These are phyloP conservation scores for Mirza zaza DNA, from an alignment of 2,113 vertebrate genomes.

Conservation along the genomic window DNA sequence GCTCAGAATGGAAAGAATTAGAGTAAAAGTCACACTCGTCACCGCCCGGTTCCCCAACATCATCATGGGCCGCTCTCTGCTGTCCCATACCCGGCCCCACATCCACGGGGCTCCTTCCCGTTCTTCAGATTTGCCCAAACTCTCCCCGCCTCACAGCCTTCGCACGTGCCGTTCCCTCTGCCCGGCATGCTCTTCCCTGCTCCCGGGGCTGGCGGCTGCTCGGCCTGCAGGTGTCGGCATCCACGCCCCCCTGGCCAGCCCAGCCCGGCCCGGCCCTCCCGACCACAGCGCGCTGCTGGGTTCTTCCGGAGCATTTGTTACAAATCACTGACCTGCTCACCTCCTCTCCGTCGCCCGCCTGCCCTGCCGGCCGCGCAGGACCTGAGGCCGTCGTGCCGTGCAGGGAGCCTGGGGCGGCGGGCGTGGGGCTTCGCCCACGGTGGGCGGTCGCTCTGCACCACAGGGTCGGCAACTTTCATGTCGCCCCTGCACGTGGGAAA, in stretches of 20 bases:
- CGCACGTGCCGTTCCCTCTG: background rate
- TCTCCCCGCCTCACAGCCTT: background rate
- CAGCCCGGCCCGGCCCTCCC: fast-evolving
- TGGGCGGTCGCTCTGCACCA: background rate
- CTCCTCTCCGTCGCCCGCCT: background rate
- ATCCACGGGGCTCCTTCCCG: background rate
- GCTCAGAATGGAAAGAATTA: background rate
- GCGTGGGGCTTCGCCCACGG: fast-evolving
- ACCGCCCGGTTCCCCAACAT: fast-evolving
- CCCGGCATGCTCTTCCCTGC: background rate
- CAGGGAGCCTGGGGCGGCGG: fast-evolving
- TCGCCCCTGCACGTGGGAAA: fast-evolving
- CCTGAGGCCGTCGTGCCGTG: fast-evolving
- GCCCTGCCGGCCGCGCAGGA: background rate
- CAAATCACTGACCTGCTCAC: background rate
- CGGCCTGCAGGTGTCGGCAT: background rate
- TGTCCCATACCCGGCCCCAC: background rate
- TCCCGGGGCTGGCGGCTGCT: background rate
- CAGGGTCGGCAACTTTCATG: fast-evolving
- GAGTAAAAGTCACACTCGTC: background rate
- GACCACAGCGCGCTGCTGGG: no score
- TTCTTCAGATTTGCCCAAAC: fast-evolving
- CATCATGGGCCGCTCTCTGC: background rate
- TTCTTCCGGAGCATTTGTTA: background rate
- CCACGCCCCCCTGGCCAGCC: background rate